Base-by-base conservation (phyloP, 64 coral and sea anemone genomes). In the Montipora foliosa region DNA sequence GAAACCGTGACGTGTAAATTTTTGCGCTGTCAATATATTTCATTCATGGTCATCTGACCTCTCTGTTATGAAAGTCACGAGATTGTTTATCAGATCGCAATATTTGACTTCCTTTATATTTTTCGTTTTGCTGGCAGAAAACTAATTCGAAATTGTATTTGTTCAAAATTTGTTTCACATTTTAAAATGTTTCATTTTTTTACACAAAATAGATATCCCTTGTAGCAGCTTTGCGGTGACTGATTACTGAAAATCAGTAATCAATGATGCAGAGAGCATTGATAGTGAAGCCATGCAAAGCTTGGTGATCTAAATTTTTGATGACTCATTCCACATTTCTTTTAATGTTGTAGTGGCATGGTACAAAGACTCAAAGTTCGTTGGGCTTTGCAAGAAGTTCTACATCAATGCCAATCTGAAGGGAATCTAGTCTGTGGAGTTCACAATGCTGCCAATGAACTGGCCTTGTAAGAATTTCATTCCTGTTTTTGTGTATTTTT, bases 391-490 rank as follows among this genome's bases (percentile, higher is more conserved):
- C 75, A 93, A 93, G 76, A 93, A 44, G 92, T 87, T 29, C 44
- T 93, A 9, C 60, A 80, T 45, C 49, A 77, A 44, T 60, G 83
- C 4, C 57, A 80, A 70, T 76, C 6, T 6, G n/a, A 69, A n/a
- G 85, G 85, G 11, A 47, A 88, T 64, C 79, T 93, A 21, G 85
- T 87, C 76, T 69, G 74, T 8, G 85, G 83, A 2, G 85, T 88
- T 3, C 92, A 93, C 19, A 19, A 78, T 72, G 92, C 92, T 16
- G 92, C 92, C 0, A 77, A 93, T 52, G 83, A 93, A 19, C 48
- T 93, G 19, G 92, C 85, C 13, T 59, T 44, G 92, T 93, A 81
- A 93, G 92, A n/a, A 67, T n/a, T 47, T 44, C 9, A 44, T n/a
- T 64, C 37, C 37, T 37, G 37, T 37, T 37, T 37, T 37, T 37